Evolutionary conservation across 2,797 vertebrate species (phyloP).

Genomic region (Acanthornis magna): DNA sequence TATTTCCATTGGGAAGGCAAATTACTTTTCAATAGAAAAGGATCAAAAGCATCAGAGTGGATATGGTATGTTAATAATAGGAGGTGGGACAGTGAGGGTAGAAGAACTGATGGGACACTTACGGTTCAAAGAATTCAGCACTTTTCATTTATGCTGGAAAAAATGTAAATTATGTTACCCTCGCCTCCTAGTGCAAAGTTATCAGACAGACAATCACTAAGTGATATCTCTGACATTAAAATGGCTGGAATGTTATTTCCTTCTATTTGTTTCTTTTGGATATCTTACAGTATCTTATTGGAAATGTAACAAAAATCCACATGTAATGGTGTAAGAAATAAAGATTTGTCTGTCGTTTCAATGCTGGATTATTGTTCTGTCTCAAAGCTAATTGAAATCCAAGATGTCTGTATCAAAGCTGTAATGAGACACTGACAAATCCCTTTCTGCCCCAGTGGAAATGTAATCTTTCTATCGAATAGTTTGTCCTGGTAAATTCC

Average conservation of each 20-base stretch:
- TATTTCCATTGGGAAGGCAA: conserved; percentile 72
- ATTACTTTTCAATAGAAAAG: conserved; percentile 66
- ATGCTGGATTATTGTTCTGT: conserved; percentile 64
- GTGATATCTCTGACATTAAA: conserved; percentile 63
- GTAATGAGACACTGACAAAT: conserved; percentile 77
- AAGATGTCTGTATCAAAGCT: conserved; percentile 69
- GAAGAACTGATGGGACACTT: conserved; percentile 69
- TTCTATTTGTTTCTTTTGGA: conserved; percentile 60
- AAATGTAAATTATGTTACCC: conserved; percentile 75
- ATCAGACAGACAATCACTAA: conserved; percentile 61
- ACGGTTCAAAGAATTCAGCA: conserved; percentile 62
- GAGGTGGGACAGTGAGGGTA: conserved; percentile 55
- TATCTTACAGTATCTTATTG: conserved; percentile 48
- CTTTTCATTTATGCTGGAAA: conserved; percentile 65
- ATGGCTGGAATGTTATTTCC: conserved; percentile 65
- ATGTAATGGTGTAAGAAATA: conserved; percentile 49
- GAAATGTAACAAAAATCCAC: conserved; percentile 30
- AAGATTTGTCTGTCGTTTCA: conserved; percentile 42
- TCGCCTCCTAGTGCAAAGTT: conserved; percentile 69
- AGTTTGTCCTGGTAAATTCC: conserved; percentile 72
- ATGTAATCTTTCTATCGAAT: conserved; percentile 76
- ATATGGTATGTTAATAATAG: conserved; percentile 67
- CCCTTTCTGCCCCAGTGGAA: conserved; percentile 79
- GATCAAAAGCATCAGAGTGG: conserved; percentile 64
- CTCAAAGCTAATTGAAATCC: conserved; percentile 74